These are phyloP conservation scores for Griposia aprilina DNA, from an alignment of 2,888 invertebrate species.

Conservation along the genomic window DNA sequence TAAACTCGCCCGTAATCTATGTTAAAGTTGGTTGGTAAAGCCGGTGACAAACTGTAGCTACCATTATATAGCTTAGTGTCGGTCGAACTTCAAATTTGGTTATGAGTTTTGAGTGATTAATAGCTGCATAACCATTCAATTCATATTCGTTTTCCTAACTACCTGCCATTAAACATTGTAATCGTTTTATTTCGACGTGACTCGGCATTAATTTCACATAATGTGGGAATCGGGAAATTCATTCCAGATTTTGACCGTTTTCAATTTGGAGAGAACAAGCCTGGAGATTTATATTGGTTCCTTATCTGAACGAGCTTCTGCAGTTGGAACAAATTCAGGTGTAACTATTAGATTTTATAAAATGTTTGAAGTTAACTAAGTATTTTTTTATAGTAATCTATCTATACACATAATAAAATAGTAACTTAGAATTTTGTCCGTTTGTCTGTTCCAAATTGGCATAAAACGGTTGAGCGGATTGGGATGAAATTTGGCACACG, in stretches of 20 bases:
- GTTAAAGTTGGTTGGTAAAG: not conserved
- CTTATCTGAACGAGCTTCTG: slow-evolving; percentile 1
- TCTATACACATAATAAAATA: too few species aligned
- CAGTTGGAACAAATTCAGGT: not conserved
- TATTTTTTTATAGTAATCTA: too few species aligned
- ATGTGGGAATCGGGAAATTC: slow-evolving; percentile 13
- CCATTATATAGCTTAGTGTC: not conserved
- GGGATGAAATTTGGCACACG: too few species aligned
- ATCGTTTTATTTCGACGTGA: not conserved
- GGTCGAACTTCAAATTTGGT: not conserved
- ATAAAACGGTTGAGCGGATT: too few species aligned
- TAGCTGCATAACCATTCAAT: slow-evolving; percentile 9
- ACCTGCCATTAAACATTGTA: slow-evolving; percentile 10
- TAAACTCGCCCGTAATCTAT: not conserved
- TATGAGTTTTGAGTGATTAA: not conserved
- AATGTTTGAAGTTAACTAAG: not conserved
- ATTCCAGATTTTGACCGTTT: slow-evolving; percentile 18
- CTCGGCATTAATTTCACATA: slow-evolving; percentile 13
- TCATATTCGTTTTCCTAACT: not conserved
- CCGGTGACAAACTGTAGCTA: not conserved
- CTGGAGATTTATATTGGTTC: not conserved
- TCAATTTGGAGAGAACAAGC: not conserved
- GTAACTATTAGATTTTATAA: not conserved
- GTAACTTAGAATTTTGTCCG: too few species aligned
- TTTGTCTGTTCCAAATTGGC: too few species aligned